Conservation (phyloP, 2,797 vertebrate species). For the Brotula barbata region DNA sequence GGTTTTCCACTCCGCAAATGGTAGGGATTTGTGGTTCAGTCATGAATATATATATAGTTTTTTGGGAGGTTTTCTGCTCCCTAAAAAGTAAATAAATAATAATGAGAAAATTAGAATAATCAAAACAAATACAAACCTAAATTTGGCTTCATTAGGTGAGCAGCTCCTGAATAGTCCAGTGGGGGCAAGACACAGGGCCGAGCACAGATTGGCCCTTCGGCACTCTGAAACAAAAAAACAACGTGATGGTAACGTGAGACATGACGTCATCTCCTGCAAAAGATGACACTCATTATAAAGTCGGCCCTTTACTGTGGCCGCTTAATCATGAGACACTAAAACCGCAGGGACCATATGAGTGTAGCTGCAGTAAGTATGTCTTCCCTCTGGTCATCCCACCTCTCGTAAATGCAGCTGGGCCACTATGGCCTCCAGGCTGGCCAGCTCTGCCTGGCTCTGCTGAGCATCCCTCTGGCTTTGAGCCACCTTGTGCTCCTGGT, state of each 20-base stretch:
- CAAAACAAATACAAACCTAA: conserved; percentile 58
- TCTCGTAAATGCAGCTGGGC: conserved; percentile 75
- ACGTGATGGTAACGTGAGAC: conserved; percentile 2
- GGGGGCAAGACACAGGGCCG: conserved; percentile 69
- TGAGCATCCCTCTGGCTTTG: conserved; percentile 79
- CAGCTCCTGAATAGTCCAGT: conserved; percentile 55
- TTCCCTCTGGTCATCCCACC: conserved; percentile 55
- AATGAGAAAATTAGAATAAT: no score
- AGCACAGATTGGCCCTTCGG: conserved; percentile 55
- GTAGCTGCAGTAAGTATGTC: background rate
- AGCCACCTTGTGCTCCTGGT: conserved; percentile 74
- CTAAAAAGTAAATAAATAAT: no score
- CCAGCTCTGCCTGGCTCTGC: conserved; percentile 78
- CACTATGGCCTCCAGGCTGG: conserved; percentile 78
- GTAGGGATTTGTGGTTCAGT: no score
- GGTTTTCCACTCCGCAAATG: no score
- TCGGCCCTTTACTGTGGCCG: background rate
- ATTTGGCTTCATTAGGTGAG: conserved; percentile 58
- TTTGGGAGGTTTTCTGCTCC: no score
- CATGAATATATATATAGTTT: no score
- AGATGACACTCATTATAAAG: background rate
- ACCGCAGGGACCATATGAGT: background rate
- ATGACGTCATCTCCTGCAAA: background rate
- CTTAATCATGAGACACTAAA: background rate
- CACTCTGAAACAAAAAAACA: conserved; percentile 47